These are phyloP conservation scores for Sialis lutaria DNA, from an alignment of 2,888 invertebrate species.

Conservation along the genomic window DNA sequence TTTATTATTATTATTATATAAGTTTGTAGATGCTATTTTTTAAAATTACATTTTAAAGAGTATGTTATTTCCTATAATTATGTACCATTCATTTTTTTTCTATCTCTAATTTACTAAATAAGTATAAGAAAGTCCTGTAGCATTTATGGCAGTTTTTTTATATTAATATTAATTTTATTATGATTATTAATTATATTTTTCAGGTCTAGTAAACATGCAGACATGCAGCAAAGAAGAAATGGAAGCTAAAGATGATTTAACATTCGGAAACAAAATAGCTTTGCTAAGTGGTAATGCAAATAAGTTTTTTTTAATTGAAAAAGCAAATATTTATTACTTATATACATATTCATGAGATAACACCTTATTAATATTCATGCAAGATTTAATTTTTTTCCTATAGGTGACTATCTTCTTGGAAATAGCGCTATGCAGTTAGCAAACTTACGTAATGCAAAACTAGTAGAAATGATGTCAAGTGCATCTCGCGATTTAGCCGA, in stretches of 20 bases:
- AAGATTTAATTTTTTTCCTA: neutral
- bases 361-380: neutral
- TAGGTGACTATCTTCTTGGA: constrained; percentile 64
- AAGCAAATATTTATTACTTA: neutral
- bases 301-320: neutral
- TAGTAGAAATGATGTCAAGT: constrained; percentile 77
- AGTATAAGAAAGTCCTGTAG: too few relatives aligned
- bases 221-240: constrained; percentile 31
- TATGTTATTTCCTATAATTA: too few relatives aligned
- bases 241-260: constrained; percentile 57
- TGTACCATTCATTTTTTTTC: too few relatives aligned
- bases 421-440: constrained; percentile 80
- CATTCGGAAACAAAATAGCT: constrained; percentile 90
- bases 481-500: constrained; percentile 79
- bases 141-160: neutral
- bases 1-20: too few relatives aligned
- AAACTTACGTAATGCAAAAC: constrained; percentile 58
- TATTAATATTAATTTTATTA: neutral
- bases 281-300: constrained; percentile 52
- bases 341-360: neutral
- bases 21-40: too few relatives aligned
- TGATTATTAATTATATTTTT: neutral
- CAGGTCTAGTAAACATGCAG: constrained; percentile 60
- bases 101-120: too few relatives aligned
- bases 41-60: too few relatives aligned